phyloP scores from a whole-genome alignment of 2,113 vertebrate species.

The Machaerirhynchus nigripectus region DNA sequence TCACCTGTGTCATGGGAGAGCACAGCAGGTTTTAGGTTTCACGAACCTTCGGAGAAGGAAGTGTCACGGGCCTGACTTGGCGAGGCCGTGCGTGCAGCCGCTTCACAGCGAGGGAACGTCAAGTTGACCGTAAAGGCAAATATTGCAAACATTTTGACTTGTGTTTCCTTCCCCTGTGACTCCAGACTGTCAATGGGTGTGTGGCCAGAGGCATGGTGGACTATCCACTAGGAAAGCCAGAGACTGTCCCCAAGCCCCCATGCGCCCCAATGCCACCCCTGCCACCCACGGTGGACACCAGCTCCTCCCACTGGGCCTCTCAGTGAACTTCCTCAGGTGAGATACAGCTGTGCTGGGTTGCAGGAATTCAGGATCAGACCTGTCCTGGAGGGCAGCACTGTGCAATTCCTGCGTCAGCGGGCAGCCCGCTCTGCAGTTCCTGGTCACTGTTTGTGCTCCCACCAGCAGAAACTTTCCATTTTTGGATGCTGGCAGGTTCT shows the following conservation, averaged over 20 bases:
- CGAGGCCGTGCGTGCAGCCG: rapidly evolving
- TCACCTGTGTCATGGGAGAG: background rate
- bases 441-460: background rate
- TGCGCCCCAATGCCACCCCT: background rate
- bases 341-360: background rate
- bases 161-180: background rate
- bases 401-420: rapidly evolving
- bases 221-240: constrained; percentile 38
- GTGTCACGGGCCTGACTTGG: background rate
- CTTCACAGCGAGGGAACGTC: background rate
- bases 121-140: constrained; percentile 21
- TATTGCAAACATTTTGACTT: background rate
- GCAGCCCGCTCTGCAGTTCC: background rate
- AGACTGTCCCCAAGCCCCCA: background rate
- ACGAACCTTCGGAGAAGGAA: background rate
- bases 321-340: background rate
- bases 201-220: constrained; percentile 36
- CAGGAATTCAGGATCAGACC: background rate
- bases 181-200: background rate
- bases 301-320: constrained; percentile 62
- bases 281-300: constrained; percentile 33
- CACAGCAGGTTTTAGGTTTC: background rate
- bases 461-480: background rate
- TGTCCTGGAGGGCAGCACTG: background rate
- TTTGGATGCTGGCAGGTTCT: constrained; percentile 23